Base-by-base conservation (phyloP, 2,888 invertebrate genomes). In the Drosophila siamana region DNA sequence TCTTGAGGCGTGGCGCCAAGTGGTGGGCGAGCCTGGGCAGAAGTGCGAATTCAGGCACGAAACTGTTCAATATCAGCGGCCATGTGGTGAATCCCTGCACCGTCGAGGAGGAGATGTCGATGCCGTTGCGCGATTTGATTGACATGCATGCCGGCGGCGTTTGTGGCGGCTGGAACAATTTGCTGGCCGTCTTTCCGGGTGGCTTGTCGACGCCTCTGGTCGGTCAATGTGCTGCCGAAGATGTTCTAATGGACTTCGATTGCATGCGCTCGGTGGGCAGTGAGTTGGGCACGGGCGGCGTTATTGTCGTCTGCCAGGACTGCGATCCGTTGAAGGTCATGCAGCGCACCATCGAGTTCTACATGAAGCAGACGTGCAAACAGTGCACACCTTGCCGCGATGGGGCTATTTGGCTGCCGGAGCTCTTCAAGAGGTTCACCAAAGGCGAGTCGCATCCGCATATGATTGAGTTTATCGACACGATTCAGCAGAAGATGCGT, bases 41-140 rank as follows among this genome's bases (percentile, higher is more conserved):
- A 11, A 95, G 96, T 0, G 95, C 98, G 91, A 99, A 99, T 93
- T 96, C 97, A 0, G 99, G 99, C 75, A 99, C 98, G 0, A 99
- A 98, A 93, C 93, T 99, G 47, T 99, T 96, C 93, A 99, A 98
- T 92, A 99, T 99, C 76, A 98, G 98, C 0, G 98, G 99, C 0
- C 98, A 99, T 90, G 99, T 99, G 1, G 97, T 97, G 91, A 96
- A 95, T 43, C 99, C 99, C 0, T 98, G 98, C 92, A 99, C 99
- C 0, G 99, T 99, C 0, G 99, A 99, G 92, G 99, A 99, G 91
- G 98, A 99, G 93, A 99, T 99, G 98, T 98, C 98, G 57, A 96
- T 99, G 66, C 96, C 98, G 0, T 93, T 99, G 61, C 96, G 95
- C 82, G 98, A 99, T 86, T 93, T 99, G 30, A 97, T 99, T 61